Evolutionary conservation across 1,140 invertebrate species (phyloP).

Genomic region (Rhizoglyphus robini): DNA sequence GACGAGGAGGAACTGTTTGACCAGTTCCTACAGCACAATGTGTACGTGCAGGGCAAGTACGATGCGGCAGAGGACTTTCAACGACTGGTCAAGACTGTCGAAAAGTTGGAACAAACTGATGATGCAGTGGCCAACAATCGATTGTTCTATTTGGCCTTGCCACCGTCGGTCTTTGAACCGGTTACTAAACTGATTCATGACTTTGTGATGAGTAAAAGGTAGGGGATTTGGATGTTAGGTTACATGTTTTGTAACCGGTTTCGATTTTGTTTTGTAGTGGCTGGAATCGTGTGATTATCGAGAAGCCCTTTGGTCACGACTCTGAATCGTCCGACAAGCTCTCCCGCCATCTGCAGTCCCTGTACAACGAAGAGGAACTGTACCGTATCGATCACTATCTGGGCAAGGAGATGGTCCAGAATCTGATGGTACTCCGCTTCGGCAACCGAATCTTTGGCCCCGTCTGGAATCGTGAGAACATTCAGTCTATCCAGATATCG

Average conservation of each 20-base stretch:
- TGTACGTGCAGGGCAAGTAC: no score
- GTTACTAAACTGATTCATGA: no score
- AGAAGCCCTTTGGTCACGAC: no score
- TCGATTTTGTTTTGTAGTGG: constrained; percentile 98
- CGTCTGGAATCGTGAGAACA: constrained; percentile 85
- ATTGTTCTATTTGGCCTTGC: constrained; percentile 91
- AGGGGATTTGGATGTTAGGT: no score
- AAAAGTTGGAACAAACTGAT: constrained; percentile 68
- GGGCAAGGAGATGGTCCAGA: no score
- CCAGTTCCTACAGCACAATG: no score
- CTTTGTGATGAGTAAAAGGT: constrained; percentile 72
- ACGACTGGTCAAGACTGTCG: constrained; percentile 64
- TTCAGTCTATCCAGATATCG: constrained; percentile 82
- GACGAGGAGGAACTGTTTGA: no score
- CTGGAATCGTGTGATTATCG: no score
- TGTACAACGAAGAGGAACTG: no score
- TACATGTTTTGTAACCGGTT: constrained; percentile 89
- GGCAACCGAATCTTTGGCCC: constrained; percentile 74
- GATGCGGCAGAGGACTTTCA: constrained; percentile 52
- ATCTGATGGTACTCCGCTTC: constrained; percentile 75
- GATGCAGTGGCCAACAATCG: constrained; percentile 64
- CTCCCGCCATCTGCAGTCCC: constrained; percentile 64
- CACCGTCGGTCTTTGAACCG: constrained; percentile 79
- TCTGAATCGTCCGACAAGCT: constrained; percentile 64
- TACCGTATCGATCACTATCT: no score